Evolutionary conservation across 53 echinoderm and acorn worm species (phyloP), one percentile per base, ranked within the genome.

Genomic region (Glandiceps talaboti): DNA sequence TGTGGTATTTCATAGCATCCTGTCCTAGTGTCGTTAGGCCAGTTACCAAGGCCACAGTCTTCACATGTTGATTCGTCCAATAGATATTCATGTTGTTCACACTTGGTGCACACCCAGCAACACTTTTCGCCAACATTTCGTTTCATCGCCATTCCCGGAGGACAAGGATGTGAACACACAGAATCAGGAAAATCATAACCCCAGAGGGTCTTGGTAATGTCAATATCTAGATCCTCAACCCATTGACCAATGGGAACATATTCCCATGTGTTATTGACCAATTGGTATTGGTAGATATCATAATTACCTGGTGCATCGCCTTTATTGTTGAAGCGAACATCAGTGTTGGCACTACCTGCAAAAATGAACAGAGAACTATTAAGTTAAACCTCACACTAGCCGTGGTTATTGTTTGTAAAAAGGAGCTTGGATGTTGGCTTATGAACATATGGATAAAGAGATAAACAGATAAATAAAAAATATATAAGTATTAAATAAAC

Each of bases 241-340:
- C 99, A 99, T 0, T 87, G 89, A 0, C 99, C 99, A 1, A 99
- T 84, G 6, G 86, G 86, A 26, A 85, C 91, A 75, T 99, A 99
- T 14, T 78, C 80, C 81, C 84, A 89, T 14, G 79, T 45, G 14
- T 30, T 28, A 12, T 83, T 80, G 12, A 0, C 14, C 1, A 26
- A 31, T 29, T 87, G 88, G 76, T 84, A 99, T 76, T 99, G 99
- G 75, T 82, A 99, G 32, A 99, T 77, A 14, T 99, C 84, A 72
- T 99, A 99, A 74, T 89, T 91, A 0, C 99, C 99, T 0, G 91
- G 93, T 30, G 91, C 80, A 81, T 99, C 93, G 74, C 99, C 99
- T 74, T 87, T 81, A 79, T 89, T 76, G 79, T 99, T 99, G 86
- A 99, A 99, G n/a, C 88, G 89, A 30, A 99, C 94, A 1, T 75